Base-by-base conservation (phyloP, 2,113 vertebrate genomes). In the Pituophis catenifer region DNA sequence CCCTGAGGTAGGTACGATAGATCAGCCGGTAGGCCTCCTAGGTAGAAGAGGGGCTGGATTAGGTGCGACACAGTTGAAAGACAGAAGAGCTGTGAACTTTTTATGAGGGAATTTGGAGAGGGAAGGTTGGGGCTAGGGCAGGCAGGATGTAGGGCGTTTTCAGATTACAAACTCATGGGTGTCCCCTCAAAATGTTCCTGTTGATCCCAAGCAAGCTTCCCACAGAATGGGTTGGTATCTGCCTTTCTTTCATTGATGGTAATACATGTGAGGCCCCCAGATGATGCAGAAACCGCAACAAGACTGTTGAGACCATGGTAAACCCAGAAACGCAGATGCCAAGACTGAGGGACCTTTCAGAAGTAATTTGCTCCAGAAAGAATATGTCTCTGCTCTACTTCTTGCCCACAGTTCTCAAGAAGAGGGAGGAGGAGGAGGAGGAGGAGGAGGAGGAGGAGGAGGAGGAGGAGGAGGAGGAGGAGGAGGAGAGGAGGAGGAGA, bases 1-100 rank as follows among this genome's bases (percentile, higher is more conserved):
- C 98, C 3, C 98, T 98, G 95, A 98, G 98, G 98, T 99, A 99
- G 94, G 99, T 99, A 95, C 96, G 98, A 96, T 99, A 99, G 91
- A 99, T 99, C 87, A 99, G 96, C 95, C 97, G 98, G 96, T 99
- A 99, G 26, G 99, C 99, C 94, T 99, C 99, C 99, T 99, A 9
- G 90, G 93, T 48, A 44, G 85, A 8, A 9, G 50, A 2, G 23
- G 48, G n/a, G 59, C 59, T 5, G 29, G 0, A 93, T 90, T n/a
- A 24, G 2, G 91, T 89, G 52, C 90, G 91, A 95, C 92, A 0
- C 3, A 19, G 33, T 48, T 54, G 48, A 86, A 52, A 53, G 52
- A 29, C 52, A 17, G 57, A 91, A 44, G 23, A n/a, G 58, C 33
- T 26, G 26, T 5, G 48, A 53, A 17, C 26, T 54, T 88, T 88